Conservation (phyloP, 2,797 vertebrate species). For the Gymnothorax javanicus region DNA sequence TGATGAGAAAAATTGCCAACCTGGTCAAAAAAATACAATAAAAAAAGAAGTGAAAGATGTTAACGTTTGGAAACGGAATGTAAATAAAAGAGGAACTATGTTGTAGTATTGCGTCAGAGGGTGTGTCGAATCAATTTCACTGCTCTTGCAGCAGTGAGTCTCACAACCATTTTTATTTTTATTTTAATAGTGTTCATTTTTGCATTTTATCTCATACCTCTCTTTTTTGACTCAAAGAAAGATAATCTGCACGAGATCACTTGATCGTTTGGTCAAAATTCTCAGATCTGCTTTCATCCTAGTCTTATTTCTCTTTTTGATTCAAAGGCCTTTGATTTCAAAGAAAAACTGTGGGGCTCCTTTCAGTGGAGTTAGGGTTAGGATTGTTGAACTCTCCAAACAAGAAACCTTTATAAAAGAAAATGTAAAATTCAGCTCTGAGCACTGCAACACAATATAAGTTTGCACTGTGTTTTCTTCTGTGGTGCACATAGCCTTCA, state of each 20-base stretch:
- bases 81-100: conserved; percentile 90
- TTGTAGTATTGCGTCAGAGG: conserved; percentile 82
- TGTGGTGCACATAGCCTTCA: background rate
- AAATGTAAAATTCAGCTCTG: background rate
- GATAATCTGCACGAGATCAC: no score
- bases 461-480: background rate
- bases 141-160: conserved; percentile 14
- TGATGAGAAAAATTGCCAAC: conserved; percentile 81
- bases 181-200: background rate
- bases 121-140: conserved; percentile 73
- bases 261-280: no score
- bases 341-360: background rate
- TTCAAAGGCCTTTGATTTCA: background rate
- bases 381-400: background rate
- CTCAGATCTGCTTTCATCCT: no score
- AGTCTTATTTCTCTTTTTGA: background rate
- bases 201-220: background rate
- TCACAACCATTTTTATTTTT: conserved; percentile 42
- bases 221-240: background rate
- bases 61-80: conserved; percentile 85
- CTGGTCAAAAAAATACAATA: conserved; percentile 70
- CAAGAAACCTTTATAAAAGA: background rate
- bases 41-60: conserved; percentile 82
- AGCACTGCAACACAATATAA: background rate
- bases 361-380: no score